Conservation (phyloP, 2,797 vertebrate species). For the Tauraco hartlaubi region DNA sequence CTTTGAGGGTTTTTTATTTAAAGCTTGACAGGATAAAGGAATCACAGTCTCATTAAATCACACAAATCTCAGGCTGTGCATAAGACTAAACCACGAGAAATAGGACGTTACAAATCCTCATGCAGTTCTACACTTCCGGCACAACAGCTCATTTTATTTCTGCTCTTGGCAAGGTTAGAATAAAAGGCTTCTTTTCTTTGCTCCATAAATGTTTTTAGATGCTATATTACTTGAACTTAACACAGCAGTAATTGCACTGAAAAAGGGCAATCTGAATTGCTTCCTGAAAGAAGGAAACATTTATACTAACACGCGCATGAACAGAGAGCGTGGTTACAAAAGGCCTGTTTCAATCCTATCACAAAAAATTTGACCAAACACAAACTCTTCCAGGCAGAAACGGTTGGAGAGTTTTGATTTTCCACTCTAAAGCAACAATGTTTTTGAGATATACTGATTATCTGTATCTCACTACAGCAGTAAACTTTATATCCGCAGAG, state of each 20-base stretch:
- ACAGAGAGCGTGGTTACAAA: slow-evolving; percentile 44
- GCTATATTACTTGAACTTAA: slow-evolving; percentile 70
- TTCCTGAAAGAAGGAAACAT: slow-evolving; percentile 68
- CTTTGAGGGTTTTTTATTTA: slow-evolving; percentile 66
- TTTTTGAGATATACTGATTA: neutral
- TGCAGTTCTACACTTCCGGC: slow-evolving; percentile 44
- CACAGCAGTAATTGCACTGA: slow-evolving; percentile 66
- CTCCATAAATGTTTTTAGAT: slow-evolving; percentile 70
- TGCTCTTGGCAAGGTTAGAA: slow-evolving; percentile 74
- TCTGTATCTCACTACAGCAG: neutral
- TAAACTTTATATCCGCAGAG: neutral
- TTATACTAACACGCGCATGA: slow-evolving; percentile 45
- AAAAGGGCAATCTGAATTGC: slow-evolving; percentile 65
- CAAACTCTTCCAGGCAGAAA: slow-evolving; percentile 6
- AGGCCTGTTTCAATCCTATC: slow-evolving; percentile 45
- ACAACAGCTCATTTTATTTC: slow-evolving; percentile 75
- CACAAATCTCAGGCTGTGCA: slow-evolving; percentile 39
- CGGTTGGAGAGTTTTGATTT: neutral
- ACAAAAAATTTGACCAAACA: slow-evolving; percentile 49
- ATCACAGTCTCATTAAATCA: slow-evolving; percentile 64
- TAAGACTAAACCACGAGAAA: neutral
- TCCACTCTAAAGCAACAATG: neutral
- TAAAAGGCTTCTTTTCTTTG: slow-evolving; percentile 69
- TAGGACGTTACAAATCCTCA: slow-evolving; percentile 37
- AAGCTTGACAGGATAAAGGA: slow-evolving; percentile 72